Conservation (phyloP, 2,888 invertebrate genomes). For the Ctenicera cuprea region DNA sequence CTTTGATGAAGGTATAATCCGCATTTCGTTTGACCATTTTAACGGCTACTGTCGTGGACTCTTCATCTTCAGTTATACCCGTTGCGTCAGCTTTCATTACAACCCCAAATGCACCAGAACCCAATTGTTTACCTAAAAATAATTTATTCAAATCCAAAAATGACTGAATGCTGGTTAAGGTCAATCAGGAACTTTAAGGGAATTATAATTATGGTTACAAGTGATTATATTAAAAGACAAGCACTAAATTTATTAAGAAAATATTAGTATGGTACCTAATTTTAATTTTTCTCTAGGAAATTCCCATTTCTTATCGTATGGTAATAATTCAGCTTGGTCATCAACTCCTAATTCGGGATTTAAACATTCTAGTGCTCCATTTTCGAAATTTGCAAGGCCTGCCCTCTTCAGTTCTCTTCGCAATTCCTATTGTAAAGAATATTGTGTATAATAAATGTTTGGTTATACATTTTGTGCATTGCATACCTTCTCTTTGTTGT, state of each 20-base stretch:
- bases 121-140: slow-evolving; percentile 87
- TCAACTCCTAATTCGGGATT: slow-evolving; percentile 93
- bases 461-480: neutral
- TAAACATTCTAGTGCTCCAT: slow-evolving; percentile 85
- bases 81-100: slow-evolving; percentile 91
- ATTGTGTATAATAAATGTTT: neutral
- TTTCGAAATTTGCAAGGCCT: slow-evolving; percentile 85
- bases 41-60: slow-evolving; percentile 90
- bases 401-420: slow-evolving; percentile 82
- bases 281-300: slow-evolving; percentile 90
- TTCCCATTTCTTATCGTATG: slow-evolving; percentile 93
- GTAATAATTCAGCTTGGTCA: slow-evolving; percentile 95
- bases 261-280: slow-evolving; percentile 77
- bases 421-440: slow-evolving; percentile 71
- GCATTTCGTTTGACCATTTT: slow-evolving; percentile 96
- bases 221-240: no score
- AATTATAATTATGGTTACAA: no score
- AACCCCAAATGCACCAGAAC: slow-evolving; percentile 96
- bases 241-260: neutral
- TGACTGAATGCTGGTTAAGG: no score
- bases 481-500: slow-evolving; percentile 72
- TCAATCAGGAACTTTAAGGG: no score
- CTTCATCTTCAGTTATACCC: slow-evolving; percentile 85
- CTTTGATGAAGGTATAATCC: slow-evolving; percentile 89
- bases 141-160: slow-evolving; percentile 24